These are phyloP conservation scores for Simalia tracyae DNA, from an alignment of 2,797 vertebrate genomes.

Conservation along the genomic window DNA sequence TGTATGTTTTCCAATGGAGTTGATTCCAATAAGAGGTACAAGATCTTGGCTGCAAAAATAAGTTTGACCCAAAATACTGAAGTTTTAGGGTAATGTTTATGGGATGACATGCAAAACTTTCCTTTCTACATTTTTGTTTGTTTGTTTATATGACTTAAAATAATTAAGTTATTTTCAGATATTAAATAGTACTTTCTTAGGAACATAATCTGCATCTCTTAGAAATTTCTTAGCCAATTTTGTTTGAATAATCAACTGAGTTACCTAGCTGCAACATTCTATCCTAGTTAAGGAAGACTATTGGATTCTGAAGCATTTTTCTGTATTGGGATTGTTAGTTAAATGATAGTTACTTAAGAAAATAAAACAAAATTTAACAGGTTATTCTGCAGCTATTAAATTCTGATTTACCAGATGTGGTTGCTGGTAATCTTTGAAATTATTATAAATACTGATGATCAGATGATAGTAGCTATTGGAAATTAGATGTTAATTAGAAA, in stretches of 20 bases:
- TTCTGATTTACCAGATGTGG: neutral
- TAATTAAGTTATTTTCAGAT: neutral
- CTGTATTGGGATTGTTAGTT: neutral
- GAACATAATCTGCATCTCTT: neutral
- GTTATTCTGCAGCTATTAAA: neutral
- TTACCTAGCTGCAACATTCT: conserved; percentile 2
- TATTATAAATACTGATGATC: neutral
- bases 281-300: conserved; percentile 2
- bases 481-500: neutral
- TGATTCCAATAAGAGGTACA: neutral
- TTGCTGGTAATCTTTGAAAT: neutral
- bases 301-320: neutral
- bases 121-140: neutral
- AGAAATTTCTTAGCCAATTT: conserved; percentile 8
- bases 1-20: neutral
- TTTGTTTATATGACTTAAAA: neutral
- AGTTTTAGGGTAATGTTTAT: neutral
- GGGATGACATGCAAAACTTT: neutral
- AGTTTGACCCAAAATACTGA: neutral
- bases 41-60: neutral
- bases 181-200: neutral
- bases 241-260: conserved; percentile 6
- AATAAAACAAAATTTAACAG: neutral
- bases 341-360: neutral
- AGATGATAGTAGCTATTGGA: neutral